Evolutionary conservation across 2,113 vertebrate species (phyloP).

Genomic region (Monopterus albus): DNA sequence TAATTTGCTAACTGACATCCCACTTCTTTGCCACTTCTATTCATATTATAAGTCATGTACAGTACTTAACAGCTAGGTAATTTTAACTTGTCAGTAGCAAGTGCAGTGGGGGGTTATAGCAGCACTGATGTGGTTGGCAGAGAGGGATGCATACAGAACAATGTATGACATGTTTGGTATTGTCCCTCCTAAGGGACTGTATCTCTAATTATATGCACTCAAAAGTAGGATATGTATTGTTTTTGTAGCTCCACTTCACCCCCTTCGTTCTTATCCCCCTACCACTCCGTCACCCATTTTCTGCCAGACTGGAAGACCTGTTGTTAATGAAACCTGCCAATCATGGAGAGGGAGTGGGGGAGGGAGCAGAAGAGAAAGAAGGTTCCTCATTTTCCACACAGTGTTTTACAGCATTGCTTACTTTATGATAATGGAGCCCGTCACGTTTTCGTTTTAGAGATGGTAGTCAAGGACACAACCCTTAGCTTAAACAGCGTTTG

Average conservation of each 20-base stretch:
- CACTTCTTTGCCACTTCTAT: not conserved
- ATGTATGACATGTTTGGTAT: constrained; percentile 50
- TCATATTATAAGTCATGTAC: not conserved
- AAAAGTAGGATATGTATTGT: constrained; percentile 78
- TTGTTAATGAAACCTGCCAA: constrained; percentile 77
- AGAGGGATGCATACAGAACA: constrained; percentile 32
- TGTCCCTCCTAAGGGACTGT: constrained; percentile 36
- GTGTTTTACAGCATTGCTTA: constrained; percentile 26
- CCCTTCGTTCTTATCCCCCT: not conserved
- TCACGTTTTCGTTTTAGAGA: constrained; percentile 50
- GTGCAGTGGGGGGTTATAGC: not conserved
- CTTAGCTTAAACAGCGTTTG: constrained; percentile 32
- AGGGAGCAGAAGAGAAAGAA: not conserved
- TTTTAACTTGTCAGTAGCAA: not conserved
- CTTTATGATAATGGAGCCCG: constrained; percentile 39
- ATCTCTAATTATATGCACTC: constrained; percentile 60
- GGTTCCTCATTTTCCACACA: constrained; percentile 8
- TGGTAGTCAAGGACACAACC: constrained; percentile 31
- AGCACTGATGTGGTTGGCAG: not conserved
- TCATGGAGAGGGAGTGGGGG: constrained; percentile 33
- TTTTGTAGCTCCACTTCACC: constrained; percentile 26
- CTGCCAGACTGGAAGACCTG: constrained; percentile 45
- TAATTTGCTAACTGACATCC: constrained; percentile 13
- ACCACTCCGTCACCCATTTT: constrained; percentile 60
- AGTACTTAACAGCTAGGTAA: not conserved